Evolutionary conservation across 2,888 invertebrate species (phyloP).

Genomic region (Palloptera scutellata): DNA sequence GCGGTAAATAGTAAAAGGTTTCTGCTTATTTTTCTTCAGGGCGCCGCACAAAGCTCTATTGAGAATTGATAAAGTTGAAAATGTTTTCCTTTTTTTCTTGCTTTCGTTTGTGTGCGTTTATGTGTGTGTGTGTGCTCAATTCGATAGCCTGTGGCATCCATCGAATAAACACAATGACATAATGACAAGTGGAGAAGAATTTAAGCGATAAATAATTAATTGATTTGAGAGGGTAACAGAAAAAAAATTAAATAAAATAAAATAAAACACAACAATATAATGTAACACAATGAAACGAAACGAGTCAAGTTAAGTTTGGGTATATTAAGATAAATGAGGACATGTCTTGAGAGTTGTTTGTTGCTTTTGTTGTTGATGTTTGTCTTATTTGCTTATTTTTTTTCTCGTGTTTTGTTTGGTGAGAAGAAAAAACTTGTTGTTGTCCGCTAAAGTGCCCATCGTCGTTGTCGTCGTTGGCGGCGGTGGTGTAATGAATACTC

Average conservation of each 20-base stretch:
- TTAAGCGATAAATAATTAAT: conserved; percentile 64
- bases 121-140: neutral
- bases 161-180: conserved; percentile 62
- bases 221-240: conserved; percentile 52
- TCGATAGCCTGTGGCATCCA: conserved; percentile 35
- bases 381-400: conserved; percentile 2
- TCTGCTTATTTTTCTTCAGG: conserved; percentile 14
- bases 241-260: neutral
- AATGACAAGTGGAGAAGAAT: conserved; percentile 63
- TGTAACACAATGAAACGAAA: conserved; percentile 3
- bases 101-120: neutral
- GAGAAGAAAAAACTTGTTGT: conserved; percentile 17
- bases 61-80: conserved; percentile 61
- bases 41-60: conserved; percentile 50
- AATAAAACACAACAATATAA: conserved; percentile 3
- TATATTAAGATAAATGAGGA: conserved; percentile 27
- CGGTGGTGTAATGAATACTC: neutral
- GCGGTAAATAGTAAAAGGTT: conserved; percentile 21
- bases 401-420: too few relatives aligned
- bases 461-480: neutral
- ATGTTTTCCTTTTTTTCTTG: conserved; percentile 35
- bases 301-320: conserved; percentile 4
- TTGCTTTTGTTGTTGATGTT: conserved; percentile 16
- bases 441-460: conserved; percentile 24
- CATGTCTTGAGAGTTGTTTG: conserved; percentile 23